Conservation (phyloP, 2,113 vertebrate genomes). For the Oxyruncus cristatus region DNA sequence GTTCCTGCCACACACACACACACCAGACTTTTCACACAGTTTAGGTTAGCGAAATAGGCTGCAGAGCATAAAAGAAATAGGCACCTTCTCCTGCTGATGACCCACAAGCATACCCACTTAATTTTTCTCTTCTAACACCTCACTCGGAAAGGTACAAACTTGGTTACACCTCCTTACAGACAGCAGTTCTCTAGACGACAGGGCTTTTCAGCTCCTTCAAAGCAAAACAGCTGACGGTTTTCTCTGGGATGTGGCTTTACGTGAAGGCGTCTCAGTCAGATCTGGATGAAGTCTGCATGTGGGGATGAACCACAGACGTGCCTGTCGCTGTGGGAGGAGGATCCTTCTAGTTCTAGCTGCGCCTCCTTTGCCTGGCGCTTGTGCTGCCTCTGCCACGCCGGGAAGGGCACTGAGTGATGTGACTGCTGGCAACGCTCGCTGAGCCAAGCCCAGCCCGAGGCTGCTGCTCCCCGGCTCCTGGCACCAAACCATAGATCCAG, state of each 20-base stretch:
- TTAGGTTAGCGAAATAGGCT: not conserved
- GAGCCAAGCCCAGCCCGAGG: not conserved
- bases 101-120: accelerated
- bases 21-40: not conserved
- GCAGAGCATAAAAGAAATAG: not conserved
- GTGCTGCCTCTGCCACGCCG: not conserved
- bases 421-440: not conserved
- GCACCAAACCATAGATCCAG: constrained; percentile 41
- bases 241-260: not conserved
- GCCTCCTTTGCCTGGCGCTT: not conserved
- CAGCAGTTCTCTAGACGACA: not conserved
- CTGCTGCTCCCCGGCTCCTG: not conserved
- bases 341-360: not conserved
- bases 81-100: not conserved
- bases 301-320: not conserved
- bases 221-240: not conserved
- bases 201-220: not conserved
- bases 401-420: not conserved
- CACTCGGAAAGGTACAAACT: not conserved
- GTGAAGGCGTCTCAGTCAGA: not conserved
- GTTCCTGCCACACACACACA: not conserved
- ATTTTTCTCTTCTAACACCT: not conserved
- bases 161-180: not conserved
- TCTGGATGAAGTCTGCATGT: accelerated
- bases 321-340: not conserved